These are phyloP conservation scores for Drosophila robusta DNA, from an alignment of 2,888 invertebrate genomes.

Conservation along the genomic window DNA sequence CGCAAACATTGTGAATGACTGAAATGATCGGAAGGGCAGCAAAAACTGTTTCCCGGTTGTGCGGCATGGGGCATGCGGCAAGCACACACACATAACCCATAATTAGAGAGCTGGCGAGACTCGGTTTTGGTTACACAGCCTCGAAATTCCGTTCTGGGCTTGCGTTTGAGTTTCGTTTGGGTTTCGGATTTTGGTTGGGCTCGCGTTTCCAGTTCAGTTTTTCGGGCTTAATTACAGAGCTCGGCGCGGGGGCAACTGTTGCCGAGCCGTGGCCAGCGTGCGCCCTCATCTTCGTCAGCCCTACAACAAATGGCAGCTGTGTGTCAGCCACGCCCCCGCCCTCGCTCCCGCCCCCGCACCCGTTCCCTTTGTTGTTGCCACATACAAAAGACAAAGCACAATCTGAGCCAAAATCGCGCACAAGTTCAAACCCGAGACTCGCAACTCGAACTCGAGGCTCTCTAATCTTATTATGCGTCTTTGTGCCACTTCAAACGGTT, in stretches of 20 bases:
- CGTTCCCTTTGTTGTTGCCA: neutral
- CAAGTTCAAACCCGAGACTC: slow-evolving; percentile 18
- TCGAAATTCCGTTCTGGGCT: neutral
- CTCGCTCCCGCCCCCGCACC: neutral
- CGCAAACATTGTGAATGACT: slow-evolving; percentile 36
- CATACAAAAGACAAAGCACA: slow-evolving; percentile 41
- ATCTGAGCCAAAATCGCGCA: slow-evolving; percentile 46
- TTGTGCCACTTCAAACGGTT: slow-evolving; percentile 67
- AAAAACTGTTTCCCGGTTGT: slow-evolving; percentile 32
- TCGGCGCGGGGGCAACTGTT: slow-evolving; percentile 49
- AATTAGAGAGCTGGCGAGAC: slow-evolving; percentile 30
- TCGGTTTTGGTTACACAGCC: slow-evolving; percentile 35
- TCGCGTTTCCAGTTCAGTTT: slow-evolving; percentile 15
- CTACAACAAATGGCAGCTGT: slow-evolving; percentile 50
- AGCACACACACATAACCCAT: slow-evolving; percentile 12
- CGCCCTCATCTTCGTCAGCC: slow-evolving; percentile 17
- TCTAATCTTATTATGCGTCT: slow-evolving; percentile 69
- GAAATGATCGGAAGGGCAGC: slow-evolving; percentile 46
- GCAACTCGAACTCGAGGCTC: neutral
- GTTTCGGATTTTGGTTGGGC: neutral
- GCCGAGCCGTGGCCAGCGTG: slow-evolving; percentile 17
- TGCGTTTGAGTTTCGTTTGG: too few relatives aligned
- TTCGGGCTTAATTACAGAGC: slow-evolving; percentile 64
- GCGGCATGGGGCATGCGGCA: slow-evolving; percentile 1
- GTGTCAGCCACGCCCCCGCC: slow-evolving; percentile 42